Conservation (phyloP, 2,888 invertebrate genomes). For the Lithophane leautieri region DNA sequence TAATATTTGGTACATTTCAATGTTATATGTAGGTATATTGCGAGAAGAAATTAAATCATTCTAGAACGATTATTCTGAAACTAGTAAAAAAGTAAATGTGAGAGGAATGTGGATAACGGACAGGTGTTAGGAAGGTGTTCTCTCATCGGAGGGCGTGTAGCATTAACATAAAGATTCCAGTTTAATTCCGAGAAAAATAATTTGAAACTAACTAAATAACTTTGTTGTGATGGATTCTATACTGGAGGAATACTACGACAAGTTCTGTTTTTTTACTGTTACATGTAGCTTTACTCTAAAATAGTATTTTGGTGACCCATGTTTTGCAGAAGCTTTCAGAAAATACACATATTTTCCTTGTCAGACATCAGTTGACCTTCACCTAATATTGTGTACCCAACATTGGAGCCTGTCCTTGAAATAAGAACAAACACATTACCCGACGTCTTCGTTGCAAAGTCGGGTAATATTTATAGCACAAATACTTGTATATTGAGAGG, state of each 20-base stretch:
- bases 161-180: not conserved
- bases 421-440: conserved; percentile 45
- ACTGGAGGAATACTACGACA: not conserved
- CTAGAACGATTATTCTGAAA: no score
- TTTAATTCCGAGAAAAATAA: not conserved
- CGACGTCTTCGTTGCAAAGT: conserved; percentile 28
- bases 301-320: not conserved
- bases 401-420: conserved; percentile 29
- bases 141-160: no score
- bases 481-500: conserved; percentile 17
- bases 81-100: no score
- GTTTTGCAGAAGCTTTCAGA: not conserved
- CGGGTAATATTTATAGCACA: conserved; percentile 40
- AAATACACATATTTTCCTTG: not conserved
- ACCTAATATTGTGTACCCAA: conserved; percentile 18
- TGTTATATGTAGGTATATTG: no score
- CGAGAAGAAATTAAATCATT: not conserved
- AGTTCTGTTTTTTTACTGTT: not conserved
- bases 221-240: not conserved
- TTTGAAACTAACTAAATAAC: not conserved
- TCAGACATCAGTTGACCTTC: conserved; percentile 23
- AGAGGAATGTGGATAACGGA: no score
- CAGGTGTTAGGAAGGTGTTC: no score
- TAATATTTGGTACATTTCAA: not conserved
- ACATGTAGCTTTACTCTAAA: not conserved